Evolutionary conservation across 1,140 invertebrate genomes (phyloP), one percentile per base, ranked within the genome.

Genomic region (Matsumurasca onukii): DNA sequence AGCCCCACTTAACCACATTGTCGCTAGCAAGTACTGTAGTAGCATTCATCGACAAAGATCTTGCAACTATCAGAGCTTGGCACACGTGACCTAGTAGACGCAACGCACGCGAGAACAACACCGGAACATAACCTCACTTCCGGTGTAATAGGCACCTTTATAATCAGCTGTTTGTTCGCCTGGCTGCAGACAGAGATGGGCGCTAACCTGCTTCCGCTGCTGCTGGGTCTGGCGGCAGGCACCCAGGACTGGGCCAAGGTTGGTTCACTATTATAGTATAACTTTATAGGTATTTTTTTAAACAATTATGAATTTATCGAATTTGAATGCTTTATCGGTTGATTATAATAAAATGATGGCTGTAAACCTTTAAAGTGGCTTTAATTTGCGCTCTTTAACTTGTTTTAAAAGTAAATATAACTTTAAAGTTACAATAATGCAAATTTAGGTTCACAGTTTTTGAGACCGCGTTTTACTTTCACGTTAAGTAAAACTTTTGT

Each of bases 151-250:
- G n/a, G 13, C 55, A 59, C 55, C 55, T 27, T 59, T 59, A 59
- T 59, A 59, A 59, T 5, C 55, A 29, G 55, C 22, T 59, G 55
- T 27, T 59, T 59, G 55, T 59, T 59, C 24, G 25, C 2, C n/a
- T 24, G 22, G 25, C 55, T 29, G 15, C 15, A 13, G 15, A 13
- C 55, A 51, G 49, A 51, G 17, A 59, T 59, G 55, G 55, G 13
- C 30, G 55, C 24, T 2, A 27, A 5, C 55, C 24, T 24, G 25
- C 55, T 59, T 59, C 55, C 55, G 55, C 55, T 59, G 15, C 55
- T 59, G 15, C 24, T 59, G 24, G 55, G 55, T 59, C 55, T 59
- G 55, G 55, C 55, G 55, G 55, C 55, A 59, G 55, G 15, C 25
- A 27, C 2, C n/a, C 55, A 59, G 55, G 55, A 59, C 55, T 59